Conservation (phyloP, 2,888 invertebrate species). For the Temnothorax unifasciatus region DNA sequence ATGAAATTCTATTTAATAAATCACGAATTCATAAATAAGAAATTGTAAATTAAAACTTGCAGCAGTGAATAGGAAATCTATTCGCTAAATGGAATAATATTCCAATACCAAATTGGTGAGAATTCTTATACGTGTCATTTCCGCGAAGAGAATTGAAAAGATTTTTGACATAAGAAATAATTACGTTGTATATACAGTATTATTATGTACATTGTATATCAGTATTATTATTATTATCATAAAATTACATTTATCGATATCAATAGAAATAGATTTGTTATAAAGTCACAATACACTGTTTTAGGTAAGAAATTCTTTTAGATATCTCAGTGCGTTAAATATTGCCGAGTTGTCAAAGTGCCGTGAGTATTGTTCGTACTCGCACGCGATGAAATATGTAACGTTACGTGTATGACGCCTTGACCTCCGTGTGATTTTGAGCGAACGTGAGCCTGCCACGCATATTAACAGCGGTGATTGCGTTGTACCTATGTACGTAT, state of each 20-base stretch:
- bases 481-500: not conserved
- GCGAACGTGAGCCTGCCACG: not conserved
- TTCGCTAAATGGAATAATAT: not conserved
- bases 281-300: not conserved
- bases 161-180: not conserved
- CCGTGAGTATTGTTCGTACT: not conserved
- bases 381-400: not conserved
- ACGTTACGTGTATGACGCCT: not conserved
- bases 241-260: not conserved
- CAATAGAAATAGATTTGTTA: not conserved
- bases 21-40: not conserved
- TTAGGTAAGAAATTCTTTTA: not conserved
- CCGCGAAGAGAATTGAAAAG: not conserved
- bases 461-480: not conserved
- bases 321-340: not conserved
- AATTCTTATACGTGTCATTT: not conserved
- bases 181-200: not conserved
- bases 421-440: slow-evolving; percentile 12
- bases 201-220: not conserved
- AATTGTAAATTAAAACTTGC: not conserved
- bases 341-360: not conserved
- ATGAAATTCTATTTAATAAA: not conserved
- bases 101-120: not conserved
- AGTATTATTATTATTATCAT: not conserved
- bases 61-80: not conserved